Evolutionary conservation across 2,113 vertebrate species (phyloP).

Genomic region (Passer montanus): DNA sequence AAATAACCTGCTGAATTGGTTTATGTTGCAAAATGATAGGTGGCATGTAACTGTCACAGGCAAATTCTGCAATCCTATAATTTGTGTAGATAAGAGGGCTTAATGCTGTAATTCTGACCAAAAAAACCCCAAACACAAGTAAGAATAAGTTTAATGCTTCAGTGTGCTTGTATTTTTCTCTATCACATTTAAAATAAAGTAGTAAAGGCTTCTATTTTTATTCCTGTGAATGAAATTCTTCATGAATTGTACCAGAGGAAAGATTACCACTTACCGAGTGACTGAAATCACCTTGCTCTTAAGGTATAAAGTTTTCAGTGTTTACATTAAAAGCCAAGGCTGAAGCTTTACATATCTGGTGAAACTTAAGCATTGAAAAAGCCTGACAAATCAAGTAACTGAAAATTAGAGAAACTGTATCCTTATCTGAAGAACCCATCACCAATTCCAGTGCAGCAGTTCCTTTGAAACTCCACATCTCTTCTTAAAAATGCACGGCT

Average conservation of each 20-base stretch:
- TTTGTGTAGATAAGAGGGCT: background rate
- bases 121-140: background rate
- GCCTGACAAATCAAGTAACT: background rate
- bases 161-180: background rate
- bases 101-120: background rate
- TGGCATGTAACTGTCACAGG: background rate
- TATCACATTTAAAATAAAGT: background rate
- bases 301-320: background rate
- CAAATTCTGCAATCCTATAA: background rate
- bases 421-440: background rate
- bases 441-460: background rate
- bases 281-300: background rate
- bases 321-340: background rate
- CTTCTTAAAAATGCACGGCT: background rate
- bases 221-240: background rate
- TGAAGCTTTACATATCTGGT: background rate
- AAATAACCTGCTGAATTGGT: background rate
- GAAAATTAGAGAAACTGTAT: too few species aligned
- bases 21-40: background rate
- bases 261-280: background rate
- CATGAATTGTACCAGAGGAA: background rate
- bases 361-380: background rate
- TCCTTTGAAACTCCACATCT: background rate
- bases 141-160: background rate
- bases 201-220: background rate